These are phyloP conservation scores for Gastrophysa polygoni DNA, from an alignment of 2,888 invertebrate genomes.

Conservation along the genomic window DNA sequence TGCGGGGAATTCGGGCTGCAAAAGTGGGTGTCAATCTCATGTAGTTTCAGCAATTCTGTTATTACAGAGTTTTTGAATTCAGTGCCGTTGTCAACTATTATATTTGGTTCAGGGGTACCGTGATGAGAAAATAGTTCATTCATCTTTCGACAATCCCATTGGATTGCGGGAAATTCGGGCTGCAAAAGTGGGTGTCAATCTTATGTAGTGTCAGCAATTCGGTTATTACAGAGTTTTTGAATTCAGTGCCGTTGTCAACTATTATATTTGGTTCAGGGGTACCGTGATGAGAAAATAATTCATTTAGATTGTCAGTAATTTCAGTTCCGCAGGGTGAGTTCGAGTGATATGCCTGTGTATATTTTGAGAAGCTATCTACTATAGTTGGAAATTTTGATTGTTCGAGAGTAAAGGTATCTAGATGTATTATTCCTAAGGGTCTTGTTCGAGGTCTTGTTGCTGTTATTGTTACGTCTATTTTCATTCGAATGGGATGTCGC, in stretches of 20 bases:
- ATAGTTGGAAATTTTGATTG: slow-evolving; percentile 33
- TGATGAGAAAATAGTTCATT: slow-evolving; percentile 33
- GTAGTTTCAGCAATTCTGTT: slow-evolving; percentile 28
- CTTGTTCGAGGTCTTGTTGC: slow-evolving; percentile 27
- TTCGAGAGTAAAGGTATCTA: slow-evolving; percentile 27
- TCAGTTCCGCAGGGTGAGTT: slow-evolving; percentile 4
- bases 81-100: slow-evolving; percentile 34
- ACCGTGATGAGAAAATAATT: slow-evolving; percentile 34
- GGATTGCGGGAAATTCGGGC: slow-evolving; percentile 29
- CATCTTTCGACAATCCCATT: slow-evolving; percentile 20
- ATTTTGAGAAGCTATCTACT: slow-evolving; percentile 36
- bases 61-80: slow-evolving; percentile 35
- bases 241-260: slow-evolving; percentile 36
- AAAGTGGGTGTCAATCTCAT: slow-evolving; percentile 36
- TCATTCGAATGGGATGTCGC: slow-evolving; percentile 21
- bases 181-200: slow-evolving; percentile 32
- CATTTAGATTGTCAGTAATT: slow-evolving; percentile 25
- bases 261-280: slow-evolving; percentile 32
- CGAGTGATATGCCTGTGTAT: slow-evolving; percentile 28
- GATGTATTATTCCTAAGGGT: slow-evolving; percentile 31
- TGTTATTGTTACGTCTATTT: slow-evolving; percentile 25
- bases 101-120: slow-evolving; percentile 31
- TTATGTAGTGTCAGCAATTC: slow-evolving; percentile 33
- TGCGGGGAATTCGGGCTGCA: slow-evolving; percentile 26
- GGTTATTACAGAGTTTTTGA: slow-evolving; percentile 31